Evolutionary conservation across 2,797 vertebrate genomes (phyloP).

Genomic region (Hafferia zeledoni): DNA sequence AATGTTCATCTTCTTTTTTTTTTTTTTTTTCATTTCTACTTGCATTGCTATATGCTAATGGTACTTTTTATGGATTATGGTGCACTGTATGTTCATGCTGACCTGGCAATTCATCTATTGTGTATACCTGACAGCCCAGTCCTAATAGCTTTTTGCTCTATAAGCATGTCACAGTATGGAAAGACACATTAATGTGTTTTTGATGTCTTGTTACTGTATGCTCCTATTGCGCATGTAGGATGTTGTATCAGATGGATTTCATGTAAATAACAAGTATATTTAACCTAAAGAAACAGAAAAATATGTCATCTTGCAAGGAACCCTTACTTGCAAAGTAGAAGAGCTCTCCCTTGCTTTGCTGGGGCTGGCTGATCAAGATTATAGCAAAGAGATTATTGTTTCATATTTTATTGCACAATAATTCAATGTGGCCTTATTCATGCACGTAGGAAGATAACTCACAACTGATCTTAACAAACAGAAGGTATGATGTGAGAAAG

Average conservation of each 20-base stretch:
- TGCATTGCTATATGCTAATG: background rate
- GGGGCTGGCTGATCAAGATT: background rate
- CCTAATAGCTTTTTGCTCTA: slow-evolving; percentile 31
- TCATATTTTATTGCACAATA: background rate
- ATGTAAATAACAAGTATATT: background rate
- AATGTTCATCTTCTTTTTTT: background rate
- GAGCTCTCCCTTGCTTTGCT: background rate
- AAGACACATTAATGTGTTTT: slow-evolving; percentile 26
- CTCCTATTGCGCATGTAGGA: background rate
- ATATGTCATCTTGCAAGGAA: background rate
- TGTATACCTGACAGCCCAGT: background rate
- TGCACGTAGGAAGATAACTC: background rate
- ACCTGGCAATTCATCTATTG: background rate
- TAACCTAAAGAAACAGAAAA: background rate
- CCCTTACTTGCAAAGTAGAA: background rate
- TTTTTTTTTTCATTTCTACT: background rate
- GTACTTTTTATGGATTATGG: background rate
- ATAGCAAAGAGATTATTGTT: background rate
- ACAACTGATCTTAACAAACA: background rate
- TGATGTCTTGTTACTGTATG: background rate
- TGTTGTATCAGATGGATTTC: background rate
- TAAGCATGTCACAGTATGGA: background rate
- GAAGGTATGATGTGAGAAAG: background rate
- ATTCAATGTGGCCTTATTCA: background rate
- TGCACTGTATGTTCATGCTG: background rate